These are phyloP conservation scores for Hypotaenidia philippensis DNA, from an alignment of 2,797 vertebrate species.

Conservation along the genomic window DNA sequence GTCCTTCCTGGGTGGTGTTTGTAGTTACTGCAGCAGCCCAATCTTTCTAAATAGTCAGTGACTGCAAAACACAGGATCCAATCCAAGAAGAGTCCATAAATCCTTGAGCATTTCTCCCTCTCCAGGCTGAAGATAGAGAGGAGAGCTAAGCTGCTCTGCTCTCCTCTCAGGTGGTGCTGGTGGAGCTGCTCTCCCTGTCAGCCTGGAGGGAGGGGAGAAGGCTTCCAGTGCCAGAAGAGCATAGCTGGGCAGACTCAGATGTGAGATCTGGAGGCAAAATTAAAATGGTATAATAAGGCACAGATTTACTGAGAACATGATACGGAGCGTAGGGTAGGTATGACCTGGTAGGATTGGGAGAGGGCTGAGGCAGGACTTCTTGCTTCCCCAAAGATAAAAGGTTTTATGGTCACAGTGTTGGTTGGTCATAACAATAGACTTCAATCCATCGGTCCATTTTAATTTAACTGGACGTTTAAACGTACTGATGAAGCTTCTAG, in stretches of 20 bases:
- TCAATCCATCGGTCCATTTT: neutral
- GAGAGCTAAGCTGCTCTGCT: neutral
- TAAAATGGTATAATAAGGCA: neutral
- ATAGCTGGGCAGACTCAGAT: neutral
- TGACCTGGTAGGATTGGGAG: neutral
- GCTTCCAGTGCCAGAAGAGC: neutral
- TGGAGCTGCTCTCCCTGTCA: neutral
- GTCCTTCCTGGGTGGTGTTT: neutral
- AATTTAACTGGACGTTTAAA: neutral
- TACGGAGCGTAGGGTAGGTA: neutral
- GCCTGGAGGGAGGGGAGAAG: neutral
- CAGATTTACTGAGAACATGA: neutral
- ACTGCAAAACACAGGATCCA: neutral
- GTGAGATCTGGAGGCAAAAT: neutral
- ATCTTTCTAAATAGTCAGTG: neutral
- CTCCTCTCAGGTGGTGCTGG: neutral
- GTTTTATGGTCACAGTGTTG: neutral
- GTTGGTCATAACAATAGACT: neutral
- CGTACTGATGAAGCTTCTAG: too few species aligned
- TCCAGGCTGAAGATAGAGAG: accelerated
- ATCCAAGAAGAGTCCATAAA: neutral
- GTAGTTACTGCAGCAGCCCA: neutral
- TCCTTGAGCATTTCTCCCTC: neutral
- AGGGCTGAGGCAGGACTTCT: neutral
- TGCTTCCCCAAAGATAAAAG: neutral